Percentiles rank a stretch among this genome's conserved stretches.
phyloP scores from a whole-genome alignment of 2,888 invertebrate species.

The Oeneis ivallda region DNA sequence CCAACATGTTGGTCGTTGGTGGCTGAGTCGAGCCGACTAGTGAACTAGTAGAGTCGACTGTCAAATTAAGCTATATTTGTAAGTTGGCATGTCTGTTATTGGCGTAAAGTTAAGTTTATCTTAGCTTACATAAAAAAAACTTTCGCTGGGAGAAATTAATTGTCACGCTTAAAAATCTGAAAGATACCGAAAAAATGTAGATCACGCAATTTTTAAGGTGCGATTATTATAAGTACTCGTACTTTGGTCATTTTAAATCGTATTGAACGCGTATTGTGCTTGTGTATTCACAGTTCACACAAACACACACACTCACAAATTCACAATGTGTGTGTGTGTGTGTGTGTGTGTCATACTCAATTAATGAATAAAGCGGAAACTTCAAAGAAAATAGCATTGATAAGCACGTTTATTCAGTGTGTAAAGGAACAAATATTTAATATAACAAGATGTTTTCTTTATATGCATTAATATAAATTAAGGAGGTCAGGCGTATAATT shows the following conservation, averaged over 20 bases:
- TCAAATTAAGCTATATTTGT: not conserved
- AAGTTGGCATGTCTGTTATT: not conserved
- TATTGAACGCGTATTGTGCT: too few relatives aligned
- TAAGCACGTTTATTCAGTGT: not conserved
- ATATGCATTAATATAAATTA: not conserved
- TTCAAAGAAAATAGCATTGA: constrained; percentile 4
- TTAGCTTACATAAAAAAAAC: constrained; percentile 3
- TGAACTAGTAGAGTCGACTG: not conserved
- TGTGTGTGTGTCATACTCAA: not conserved
- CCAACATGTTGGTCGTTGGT: not conserved
- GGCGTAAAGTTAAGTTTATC: not conserved
- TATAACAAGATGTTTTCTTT: not conserved
- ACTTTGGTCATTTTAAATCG: too few relatives aligned
- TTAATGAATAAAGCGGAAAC: not conserved
- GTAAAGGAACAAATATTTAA: not conserved
- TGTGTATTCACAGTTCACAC: too few relatives aligned
- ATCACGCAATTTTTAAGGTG: not conserved
- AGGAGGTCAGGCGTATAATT: constrained; percentile 4
- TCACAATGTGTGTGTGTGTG: too few relatives aligned
- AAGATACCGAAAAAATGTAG: not conserved
- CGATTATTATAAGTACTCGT: not conserved
- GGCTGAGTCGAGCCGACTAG: not conserved
- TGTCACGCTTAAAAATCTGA: not conserved
- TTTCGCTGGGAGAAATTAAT: constrained; percentile 13
- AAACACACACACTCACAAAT: too few relatives aligned